These are phyloP conservation scores for Hiodon alosoides DNA, from an alignment of 2,113 vertebrate genomes.

Conservation along the genomic window DNA sequence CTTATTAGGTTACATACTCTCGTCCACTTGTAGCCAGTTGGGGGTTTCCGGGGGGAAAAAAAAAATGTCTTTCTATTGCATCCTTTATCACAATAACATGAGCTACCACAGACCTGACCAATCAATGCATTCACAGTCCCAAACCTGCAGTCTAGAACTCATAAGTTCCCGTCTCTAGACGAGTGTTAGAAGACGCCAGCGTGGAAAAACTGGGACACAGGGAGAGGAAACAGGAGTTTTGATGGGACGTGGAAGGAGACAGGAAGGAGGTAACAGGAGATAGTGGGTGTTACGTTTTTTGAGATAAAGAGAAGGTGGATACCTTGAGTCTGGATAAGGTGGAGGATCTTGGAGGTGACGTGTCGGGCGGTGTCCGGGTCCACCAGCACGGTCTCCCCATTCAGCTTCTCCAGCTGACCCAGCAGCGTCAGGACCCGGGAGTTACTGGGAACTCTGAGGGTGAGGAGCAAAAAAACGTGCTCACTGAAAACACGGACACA, in stretches of 20 bases:
- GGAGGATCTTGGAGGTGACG: constrained; percentile 87
- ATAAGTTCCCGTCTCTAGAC: too few species aligned
- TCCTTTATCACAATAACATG: too few species aligned
- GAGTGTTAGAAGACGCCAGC: too few species aligned
- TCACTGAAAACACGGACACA: too few species aligned
- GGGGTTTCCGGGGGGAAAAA: too few species aligned
- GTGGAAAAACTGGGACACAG: too few species aligned
- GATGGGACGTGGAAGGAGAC: neutral
- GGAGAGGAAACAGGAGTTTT: neutral
- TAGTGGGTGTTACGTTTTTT: neutral
- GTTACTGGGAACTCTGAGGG: constrained; percentile 68
- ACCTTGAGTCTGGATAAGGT: constrained; percentile 95
- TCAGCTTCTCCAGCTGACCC: constrained; percentile 86
- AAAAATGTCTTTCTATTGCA: too few species aligned
- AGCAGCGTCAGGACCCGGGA: constrained; percentile 79
- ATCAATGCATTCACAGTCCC: too few species aligned
- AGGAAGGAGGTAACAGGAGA: neutral
- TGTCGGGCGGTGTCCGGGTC: constrained; percentile 75
- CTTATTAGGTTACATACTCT: too few species aligned
- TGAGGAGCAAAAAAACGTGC: constrained; percentile 27
- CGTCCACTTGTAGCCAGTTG: too few species aligned
- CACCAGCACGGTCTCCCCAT: constrained; percentile 57
- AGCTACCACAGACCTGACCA: too few species aligned
- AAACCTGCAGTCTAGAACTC: too few species aligned
- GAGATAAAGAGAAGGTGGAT: constrained; percentile 5